Evolutionary conservation across 1,140 invertebrate species (phyloP), one percentile per base, ranked within the genome.

Genomic region (Fopius arisanus): DNA sequence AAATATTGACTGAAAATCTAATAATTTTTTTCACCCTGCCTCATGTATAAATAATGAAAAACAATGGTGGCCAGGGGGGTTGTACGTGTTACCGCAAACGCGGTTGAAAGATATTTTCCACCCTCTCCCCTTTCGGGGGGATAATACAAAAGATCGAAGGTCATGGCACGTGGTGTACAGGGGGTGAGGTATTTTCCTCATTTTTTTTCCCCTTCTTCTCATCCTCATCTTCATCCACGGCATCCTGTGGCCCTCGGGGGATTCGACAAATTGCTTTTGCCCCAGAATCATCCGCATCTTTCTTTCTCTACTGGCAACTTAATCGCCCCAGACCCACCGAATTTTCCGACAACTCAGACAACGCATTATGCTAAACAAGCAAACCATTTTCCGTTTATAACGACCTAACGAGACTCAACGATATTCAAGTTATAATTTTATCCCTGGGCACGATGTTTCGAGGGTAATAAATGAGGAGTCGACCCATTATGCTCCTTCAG

Each of bases 211-310:
- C 19, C 54, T 48, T n/a, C 16, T n/a, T 59, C 54, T 26, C 54
- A 26, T 59, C 54, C n/a, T 59, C 19, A 3, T 3, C 21, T 26
- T 28, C 23, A 59, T 59, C 54, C 54, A 23, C 54, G 26, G 54
- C 54, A 59, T 59, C 54, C 54, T 59, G 54, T 26, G 19, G 54
- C 54, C 54, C 54, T 1, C 21, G 54, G 54, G 54, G 54, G 26
- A n/a, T n/a, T 59, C 54, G 54, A 59, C 54, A 59, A 59, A 59
- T 59, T 59, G 54, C 54, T 59, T 59, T 26, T 59, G 54, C 54
- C 54, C 54, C 19, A 6, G 5, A 6, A 6, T n/a, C 54, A 12
- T 26, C 23, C 21, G 9, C 19, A 6, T 59, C 14, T 5, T 26
- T 23, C 23, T 14, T 14, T 26, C 54, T 9, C 3, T 16, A 3